phyloP scores from a whole-genome alignment of 2,797 vertebrate genomes.

The Chanos chanos region DNA sequence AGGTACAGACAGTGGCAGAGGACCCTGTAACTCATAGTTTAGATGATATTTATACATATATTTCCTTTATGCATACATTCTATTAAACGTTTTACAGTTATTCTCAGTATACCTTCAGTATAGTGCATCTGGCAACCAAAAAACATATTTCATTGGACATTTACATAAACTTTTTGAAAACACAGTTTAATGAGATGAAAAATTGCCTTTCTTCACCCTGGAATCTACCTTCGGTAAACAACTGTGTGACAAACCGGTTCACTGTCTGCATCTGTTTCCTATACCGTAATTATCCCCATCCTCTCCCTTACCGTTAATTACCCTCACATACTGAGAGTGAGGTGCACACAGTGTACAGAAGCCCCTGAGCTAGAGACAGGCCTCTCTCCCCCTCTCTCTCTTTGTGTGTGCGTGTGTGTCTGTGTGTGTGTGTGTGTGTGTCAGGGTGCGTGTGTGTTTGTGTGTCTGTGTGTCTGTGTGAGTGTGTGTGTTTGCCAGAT shows the following conservation, averaged over 20 bases:
- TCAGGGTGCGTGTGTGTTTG: no score
- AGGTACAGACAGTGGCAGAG: background rate
- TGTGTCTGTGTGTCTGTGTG: no score
- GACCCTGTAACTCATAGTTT: background rate
- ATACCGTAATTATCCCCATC: conserved; percentile 27
- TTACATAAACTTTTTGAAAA: no score
- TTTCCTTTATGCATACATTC: background rate
- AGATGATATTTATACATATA: background rate
- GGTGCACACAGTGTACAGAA: conserved; percentile 28
- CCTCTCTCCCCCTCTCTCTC: no score
- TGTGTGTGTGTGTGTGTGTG: no score
- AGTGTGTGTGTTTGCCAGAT: conserved; percentile 15
- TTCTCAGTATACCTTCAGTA: background rate
- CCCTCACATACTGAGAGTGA: conserved; percentile 28
- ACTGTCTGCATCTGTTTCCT: conserved; percentile 39
- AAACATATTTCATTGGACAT: conserved; percentile 24
- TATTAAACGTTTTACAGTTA: background rate
- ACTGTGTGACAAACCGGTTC: background rate
- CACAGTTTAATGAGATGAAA: no score
- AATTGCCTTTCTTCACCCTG: no score
- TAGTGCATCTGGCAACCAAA: no score
- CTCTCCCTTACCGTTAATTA: conserved; percentile 40
- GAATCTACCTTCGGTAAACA: no score
- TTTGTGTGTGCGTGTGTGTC: no score
- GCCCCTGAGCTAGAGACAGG: conserved; percentile 28